Evolutionary conservation across 2,888 invertebrate genomes (phyloP).

Genomic region (Doris montereyensis): DNA sequence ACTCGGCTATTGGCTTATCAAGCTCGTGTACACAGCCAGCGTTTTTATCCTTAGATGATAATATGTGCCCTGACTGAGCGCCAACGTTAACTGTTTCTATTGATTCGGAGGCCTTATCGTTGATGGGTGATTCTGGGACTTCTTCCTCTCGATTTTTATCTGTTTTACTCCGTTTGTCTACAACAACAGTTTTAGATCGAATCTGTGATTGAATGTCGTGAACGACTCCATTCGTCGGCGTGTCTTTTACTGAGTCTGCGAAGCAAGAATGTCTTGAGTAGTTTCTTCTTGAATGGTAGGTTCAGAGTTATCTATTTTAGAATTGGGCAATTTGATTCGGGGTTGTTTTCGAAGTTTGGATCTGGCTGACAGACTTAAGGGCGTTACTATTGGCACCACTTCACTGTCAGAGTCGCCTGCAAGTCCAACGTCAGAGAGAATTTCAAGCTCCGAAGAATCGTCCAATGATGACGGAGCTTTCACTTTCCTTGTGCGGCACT

Average conservation of each 20-base stretch:
- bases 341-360: constrained; percentile 16
- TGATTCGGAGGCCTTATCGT: no score
- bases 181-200: background rate
- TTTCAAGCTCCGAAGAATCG: constrained; percentile 21
- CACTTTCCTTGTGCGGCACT: background rate
- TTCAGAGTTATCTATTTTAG: constrained; percentile 4
- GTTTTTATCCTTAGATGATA: no score
- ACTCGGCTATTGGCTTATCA: no score
- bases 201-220: no score
- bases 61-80: no score
- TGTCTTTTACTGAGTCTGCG: no score
- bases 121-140: no score
- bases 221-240: no score
- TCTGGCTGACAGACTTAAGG: constrained; percentile 6
- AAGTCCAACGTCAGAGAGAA: constrained; percentile 4
- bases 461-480: background rate
- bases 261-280: constrained; percentile 28
- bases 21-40: no score
- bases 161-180: background rate
- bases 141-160: no score
- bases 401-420: constrained; percentile 12
- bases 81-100: no score
- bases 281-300: constrained; percentile 31
- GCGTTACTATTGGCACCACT: background rate
- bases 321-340: constrained; percentile 6